Base-by-base conservation (phyloP, 2,888 invertebrate species). In the Dioctria rufipes region DNA sequence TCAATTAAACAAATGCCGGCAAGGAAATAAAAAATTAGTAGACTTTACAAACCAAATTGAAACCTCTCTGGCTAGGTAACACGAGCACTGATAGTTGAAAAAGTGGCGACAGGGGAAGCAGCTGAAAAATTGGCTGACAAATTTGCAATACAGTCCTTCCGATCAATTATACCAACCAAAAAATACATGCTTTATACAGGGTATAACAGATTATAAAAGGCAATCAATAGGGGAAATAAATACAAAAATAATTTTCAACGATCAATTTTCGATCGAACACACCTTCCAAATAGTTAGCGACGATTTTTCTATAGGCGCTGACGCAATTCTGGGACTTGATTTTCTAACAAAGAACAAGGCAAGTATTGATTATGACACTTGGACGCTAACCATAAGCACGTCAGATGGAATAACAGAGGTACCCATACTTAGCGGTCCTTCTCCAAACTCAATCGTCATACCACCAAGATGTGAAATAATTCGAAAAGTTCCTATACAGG, bases 381-480 rank as follows among this genome's bases (percentile, higher is more conserved):
- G 75, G 54, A 58, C 43, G 40, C 61, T 75, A 9, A 60, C 37
- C 9, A 75, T 75, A 37, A 75, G 58, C 40, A 37, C 9, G 9
- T 40, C 25, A 58, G 39, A 75, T 40, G 43, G 11, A 5, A 3
- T 39, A 39, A 25, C 39, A 8, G 39, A 75, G 39, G 58, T 63
- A 61, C 54, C 54, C 6, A 54, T 54, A 8, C 0, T 54, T 54
- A 54, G 54, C 54, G 54, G 54, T 54, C 54, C 61, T 25, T 11
- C 40, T 43, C 42, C 43, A 42, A 46, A 61, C 42, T 61, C 40
- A 77, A 42, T 77, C 8, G 13, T 77, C 2, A 77, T 77, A 8
- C 77, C 77, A 60, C 39, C 58, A 42, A 77, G 77, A 77, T 39
- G 77, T 39, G 77, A 77, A 61, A 49, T 61, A 39, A 61, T 63